Evolutionary conservation across 1,140 invertebrate genomes (phyloP).

Genomic region (Neotoxoptera formosana): DNA sequence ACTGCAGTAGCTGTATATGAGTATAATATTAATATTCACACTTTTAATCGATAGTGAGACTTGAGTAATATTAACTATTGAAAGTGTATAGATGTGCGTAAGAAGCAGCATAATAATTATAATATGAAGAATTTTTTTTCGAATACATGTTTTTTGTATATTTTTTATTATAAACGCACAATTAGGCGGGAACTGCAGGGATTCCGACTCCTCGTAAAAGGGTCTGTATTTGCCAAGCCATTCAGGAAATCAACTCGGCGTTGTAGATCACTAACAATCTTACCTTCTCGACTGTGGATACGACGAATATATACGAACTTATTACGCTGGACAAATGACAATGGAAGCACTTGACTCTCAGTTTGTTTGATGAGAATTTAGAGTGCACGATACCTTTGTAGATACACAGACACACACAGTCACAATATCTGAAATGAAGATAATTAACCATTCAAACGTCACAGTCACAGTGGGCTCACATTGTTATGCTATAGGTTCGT

Average conservation of each 20-base stretch:
- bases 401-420: background rate
- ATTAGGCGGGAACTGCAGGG: background rate
- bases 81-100: background rate
- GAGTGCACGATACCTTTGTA: background rate
- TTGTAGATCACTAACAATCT: constrained; percentile 1
- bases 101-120: no score
- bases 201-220: background rate
- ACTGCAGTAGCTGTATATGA: no score
- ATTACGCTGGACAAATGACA: background rate
- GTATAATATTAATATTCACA: no score
- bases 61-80: no score
- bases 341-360: background rate
- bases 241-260: background rate
- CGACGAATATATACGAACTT: background rate
- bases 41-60: no score
- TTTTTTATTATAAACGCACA: background rate
- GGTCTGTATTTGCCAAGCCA: background rate
- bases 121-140: no score
- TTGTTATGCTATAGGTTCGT: background rate
- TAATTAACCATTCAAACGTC: background rate
- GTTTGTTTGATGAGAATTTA: background rate
- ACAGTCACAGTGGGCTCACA: background rate
- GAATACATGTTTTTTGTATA: background rate
- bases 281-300: background rate
- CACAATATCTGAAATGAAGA: background rate